Base-by-base conservation (phyloP, 37 sponge, comb jelly and placozoan species). In the Aplysina aerophoba region DNA sequence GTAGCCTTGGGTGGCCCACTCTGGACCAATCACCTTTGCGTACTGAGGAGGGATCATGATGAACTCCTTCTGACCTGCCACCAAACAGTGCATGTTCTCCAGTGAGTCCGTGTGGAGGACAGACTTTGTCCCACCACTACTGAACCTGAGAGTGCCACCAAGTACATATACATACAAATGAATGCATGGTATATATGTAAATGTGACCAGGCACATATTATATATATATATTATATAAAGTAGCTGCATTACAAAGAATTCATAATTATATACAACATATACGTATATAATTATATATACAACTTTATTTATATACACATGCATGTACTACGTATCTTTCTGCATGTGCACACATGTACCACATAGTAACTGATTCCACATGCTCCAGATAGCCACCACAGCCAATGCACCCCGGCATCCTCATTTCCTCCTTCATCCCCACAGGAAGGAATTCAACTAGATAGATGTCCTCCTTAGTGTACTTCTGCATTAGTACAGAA, bases 111-210 rank as follows among this genome's bases (percentile, higher is more conserved):
- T 77, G 77, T 94, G 94, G 14, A 94, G 84, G 35, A 94, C 94
- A 24, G 86, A 85, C 68, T 88, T 91, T 25, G 94, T 94, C 17
- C 94, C 94, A 35, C 94, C 94, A 88, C 89, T 94, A 82, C 94
- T 94, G 77, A 94, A 91, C 89, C 89, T 88, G 81, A n/a, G n/a
- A n/a, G n/a, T n/a, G n/a, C n/a, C n/a, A n/a, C n/a, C n/a, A n/a
- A n/a, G n/a, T n/a, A n/a, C n/a, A n/a, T n/a, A n/a, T n/a, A n/a
- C n/a, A n/a, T 57, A 17, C 59, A 57, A 57, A 20, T 57, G 59
- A 20, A 17, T 17, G 15, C 17, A 17, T 57, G 59, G 17, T 57
- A 57, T 57, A 57, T 57, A 57, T 57, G n/a, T n/a, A n/a, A n/a
- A n/a, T n/a, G n/a, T n/a, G n/a, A n/a, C n/a, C n/a, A n/a, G n/a